Base-by-base conservation (phyloP, 2,888 invertebrate genomes). In the Meandrusa payeni region DNA sequence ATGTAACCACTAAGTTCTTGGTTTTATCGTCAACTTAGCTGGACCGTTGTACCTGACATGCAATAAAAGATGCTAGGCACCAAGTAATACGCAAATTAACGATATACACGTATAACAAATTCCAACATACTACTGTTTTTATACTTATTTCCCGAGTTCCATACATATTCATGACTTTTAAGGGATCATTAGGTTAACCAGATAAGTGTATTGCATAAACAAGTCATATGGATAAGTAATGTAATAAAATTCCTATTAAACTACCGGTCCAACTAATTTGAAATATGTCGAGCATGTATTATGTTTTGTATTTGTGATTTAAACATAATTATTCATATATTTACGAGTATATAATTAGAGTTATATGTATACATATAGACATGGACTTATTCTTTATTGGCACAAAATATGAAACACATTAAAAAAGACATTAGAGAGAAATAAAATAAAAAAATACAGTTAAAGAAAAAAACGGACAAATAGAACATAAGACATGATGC, bases 111-210 rank as follows among this genome's bases (percentile, higher is more conserved):
- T 50, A 59, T 31, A 43, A 26, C 37, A 32, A 26, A 43, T 59
- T 54, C 59, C 57, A 53, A 61, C 62, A 57, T 57, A 60, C 61
- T 54, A 60, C 60, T 62, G 64, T 68, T 69, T n/a, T 59, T 57
- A 47, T 55, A 55, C 52, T 54, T 57, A 56, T 63, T 61, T 53
- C 61, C 47, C 51, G 46, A 57, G 59, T 49, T 66, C 61, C 65
- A 73, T 71, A 63, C 64, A 73, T 72, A 71, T 68, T 69, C 65
- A 72, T 70, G 59, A 63, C 57, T 51, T 61, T 64, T 66, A 64
- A 61, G 57, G 63, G 60, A 57, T 54, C 60, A 69, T 71, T 62
- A 65, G 56, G 60, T 62, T 64, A 64, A 64, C 41, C 40, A 22
- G 45, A 54, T 58, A 58, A 48, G 49, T 52, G 55, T 54, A 55